Percentiles rank a stretch among this genome's conserved stretches.
Evolutionary conservation across 2,797 vertebrate genomes (phyloP).

Genomic region (Pogonophryne albipinna): DNA sequence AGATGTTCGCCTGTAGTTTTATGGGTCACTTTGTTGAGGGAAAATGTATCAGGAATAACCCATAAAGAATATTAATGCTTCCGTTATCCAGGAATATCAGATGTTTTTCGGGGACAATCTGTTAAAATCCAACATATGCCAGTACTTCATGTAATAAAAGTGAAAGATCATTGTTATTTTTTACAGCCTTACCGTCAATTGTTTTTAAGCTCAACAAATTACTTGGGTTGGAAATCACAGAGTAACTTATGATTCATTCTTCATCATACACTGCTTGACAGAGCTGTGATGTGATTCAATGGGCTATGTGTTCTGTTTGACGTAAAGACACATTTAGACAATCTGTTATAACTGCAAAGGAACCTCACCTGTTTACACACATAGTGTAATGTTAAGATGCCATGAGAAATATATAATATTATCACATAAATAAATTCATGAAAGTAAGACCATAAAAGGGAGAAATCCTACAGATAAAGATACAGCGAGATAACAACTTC

Average conservation of each 20-base stretch:
- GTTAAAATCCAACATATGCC: too few relatives aligned
- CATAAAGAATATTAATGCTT: too few relatives aligned
- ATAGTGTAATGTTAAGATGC: neutral
- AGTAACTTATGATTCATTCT: neutral
- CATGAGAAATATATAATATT: too few relatives aligned
- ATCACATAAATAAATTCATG: too few relatives aligned
- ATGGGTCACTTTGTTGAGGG: neutral
- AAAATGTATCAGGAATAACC: neutral
- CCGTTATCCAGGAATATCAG: too few relatives aligned
- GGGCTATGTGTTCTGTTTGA: too few relatives aligned
- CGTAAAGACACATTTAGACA: neutral
- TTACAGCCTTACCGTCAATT: too few relatives aligned
- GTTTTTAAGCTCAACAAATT: neutral
- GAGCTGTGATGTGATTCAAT: neutral
- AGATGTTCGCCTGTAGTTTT: neutral
- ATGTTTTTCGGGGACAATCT: too few relatives aligned
- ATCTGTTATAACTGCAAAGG: neutral
- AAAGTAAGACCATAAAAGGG: too few relatives aligned
- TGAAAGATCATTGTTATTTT: too few relatives aligned
- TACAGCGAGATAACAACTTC: too few relatives aligned
- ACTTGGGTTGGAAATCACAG: neutral
- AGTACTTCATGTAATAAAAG: too few relatives aligned
- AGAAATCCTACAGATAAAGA: neutral
- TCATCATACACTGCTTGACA: neutral
- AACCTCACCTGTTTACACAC: neutral